A percentile compares a stretch with the other conserved stretches of the same genome.
phyloP scores from a whole-genome alignment of 2,113 vertebrate genomes.

The Etheostoma spectabile region DNA sequence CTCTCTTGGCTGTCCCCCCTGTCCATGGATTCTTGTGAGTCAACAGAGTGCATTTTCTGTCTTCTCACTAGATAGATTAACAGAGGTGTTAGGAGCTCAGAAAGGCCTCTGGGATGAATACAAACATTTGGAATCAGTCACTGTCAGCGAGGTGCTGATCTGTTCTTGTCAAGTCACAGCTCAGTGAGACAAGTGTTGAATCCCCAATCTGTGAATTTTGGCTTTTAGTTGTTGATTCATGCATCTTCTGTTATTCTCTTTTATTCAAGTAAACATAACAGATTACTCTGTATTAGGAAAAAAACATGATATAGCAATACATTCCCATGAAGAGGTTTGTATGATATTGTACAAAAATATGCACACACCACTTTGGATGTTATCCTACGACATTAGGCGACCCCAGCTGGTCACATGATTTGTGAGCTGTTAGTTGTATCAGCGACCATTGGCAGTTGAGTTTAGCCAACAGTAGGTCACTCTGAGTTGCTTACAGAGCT shows the following conservation, averaged over 20 bases:
- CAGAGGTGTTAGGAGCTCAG: conserved; percentile 24
- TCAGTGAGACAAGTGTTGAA: conserved; percentile 44
- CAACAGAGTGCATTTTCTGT: conserved; percentile 18
- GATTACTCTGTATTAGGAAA: background rate
- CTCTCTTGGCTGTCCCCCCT: background rate
- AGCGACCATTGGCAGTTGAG: no score
- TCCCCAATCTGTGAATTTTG: conserved; percentile 32
- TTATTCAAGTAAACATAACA: conserved; percentile 33
- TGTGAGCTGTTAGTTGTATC: no score
- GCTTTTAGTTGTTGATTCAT: conserved; percentile 18
- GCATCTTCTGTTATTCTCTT: conserved; percentile 10
- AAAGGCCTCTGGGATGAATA: conserved; percentile 27
- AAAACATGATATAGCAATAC: no score
- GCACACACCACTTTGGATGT: no score
- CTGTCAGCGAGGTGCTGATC: conserved; percentile 44
- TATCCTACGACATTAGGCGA: no score
- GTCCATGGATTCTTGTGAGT: conserved; percentile 41
- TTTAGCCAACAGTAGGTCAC: no score
- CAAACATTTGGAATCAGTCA: conserved; percentile 30
- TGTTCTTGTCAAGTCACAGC: conserved; percentile 62
- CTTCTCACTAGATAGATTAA: conserved; percentile 50
- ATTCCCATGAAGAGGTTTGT: no score
- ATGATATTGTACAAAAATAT: no score
- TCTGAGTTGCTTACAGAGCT: no score
- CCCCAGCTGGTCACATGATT: no score